Base-by-base conservation (phyloP, 2,113 vertebrate genomes). In the Romanogobio albipinnatus region DNA sequence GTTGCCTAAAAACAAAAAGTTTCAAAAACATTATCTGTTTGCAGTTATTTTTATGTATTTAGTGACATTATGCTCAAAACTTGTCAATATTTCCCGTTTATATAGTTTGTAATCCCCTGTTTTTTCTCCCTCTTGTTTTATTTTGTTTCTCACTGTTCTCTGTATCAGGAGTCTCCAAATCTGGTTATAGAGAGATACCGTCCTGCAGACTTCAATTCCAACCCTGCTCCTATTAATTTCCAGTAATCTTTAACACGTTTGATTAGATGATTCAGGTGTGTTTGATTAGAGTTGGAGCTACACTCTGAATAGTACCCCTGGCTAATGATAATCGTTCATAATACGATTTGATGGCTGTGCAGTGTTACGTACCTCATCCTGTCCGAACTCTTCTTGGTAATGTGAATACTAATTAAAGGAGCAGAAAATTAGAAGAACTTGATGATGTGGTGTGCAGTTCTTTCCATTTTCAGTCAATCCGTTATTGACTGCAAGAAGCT, bases 331-430 rank as follows among this genome's bases (percentile, higher is more conserved):
- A 53, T 53, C 15, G 5, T n/a, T n/a, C n/a, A n/a, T n/a, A n/a
- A n/a, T n/a, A n/a, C n/a, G n/a, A n/a, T n/a, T 58, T n/a, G 29
- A 33, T 2, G 13, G 29, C n/a, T 39, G 76, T 24, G 61, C 14
- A 33, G 59, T 66, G 17, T 81, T 49, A 66, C 61, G 14, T 51
- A 81, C 79, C 79, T 81, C 79, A 29, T 17, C 26, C 19, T 68
- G 24, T 49, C 9, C 22, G 39, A 81, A 47, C 47, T 8, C 24
- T 33, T 36, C 43, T 36, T 53, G 26, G 14, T 81, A 17, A 17
- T 80, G 62, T 22, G 8, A 51, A 47, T 13, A 66, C 43, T 61
- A 51, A 13, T 33, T 19, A 66, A 81, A 26, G 9, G 56, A 83
- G 22, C 82, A 51, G 76, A 45, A 19, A 71, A 39, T 36, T 47